Evolutionary conservation across 1,140 invertebrate genomes (phyloP).

Genomic region (Euglossa dilemma): DNA sequence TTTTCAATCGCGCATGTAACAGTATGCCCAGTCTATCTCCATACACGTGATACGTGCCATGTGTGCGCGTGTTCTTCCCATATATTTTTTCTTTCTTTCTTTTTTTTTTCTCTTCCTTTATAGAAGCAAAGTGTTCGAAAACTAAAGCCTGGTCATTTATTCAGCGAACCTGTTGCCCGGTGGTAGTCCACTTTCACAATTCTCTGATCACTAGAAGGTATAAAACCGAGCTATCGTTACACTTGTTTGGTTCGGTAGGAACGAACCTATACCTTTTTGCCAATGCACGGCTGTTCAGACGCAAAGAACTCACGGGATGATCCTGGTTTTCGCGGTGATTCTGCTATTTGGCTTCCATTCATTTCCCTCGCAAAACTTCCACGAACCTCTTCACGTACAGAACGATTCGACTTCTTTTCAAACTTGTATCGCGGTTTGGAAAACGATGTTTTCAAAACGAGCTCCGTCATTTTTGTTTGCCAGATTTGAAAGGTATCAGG

Average conservation of each 20-base stretch:
- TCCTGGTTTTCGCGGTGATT: background rate
- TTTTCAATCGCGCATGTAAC: conserved; percentile 16
- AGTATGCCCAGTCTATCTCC: background rate
- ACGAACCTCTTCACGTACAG: background rate
- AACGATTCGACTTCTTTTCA: background rate
- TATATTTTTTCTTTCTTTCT: background rate
- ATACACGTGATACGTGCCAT: background rate
- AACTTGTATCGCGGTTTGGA: background rate
- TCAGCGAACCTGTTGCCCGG: conserved; percentile 10
- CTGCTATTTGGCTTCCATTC: background rate
- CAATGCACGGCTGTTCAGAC: too few relatives aligned
- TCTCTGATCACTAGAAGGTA: background rate
- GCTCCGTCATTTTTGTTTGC: background rate
- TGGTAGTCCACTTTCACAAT: conserved; percentile 18
- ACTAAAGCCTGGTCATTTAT: conserved; percentile 7
- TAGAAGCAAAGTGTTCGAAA: conserved; percentile 1
- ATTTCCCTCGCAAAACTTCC: background rate
- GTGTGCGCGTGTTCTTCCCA: too few relatives aligned
- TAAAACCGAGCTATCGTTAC: background rate
- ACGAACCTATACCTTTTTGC: background rate
- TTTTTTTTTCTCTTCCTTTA: background rate
- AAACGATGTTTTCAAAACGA: background rate
- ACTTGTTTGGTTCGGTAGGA: background rate
- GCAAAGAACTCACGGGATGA: background rate
- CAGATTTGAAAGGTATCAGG: background rate